A percentile compares a stretch with the other conserved stretches of the same genome.
phyloP scores from a whole-genome alignment of 2,888 invertebrate species.

The Platynereis dumerilii region DNA sequence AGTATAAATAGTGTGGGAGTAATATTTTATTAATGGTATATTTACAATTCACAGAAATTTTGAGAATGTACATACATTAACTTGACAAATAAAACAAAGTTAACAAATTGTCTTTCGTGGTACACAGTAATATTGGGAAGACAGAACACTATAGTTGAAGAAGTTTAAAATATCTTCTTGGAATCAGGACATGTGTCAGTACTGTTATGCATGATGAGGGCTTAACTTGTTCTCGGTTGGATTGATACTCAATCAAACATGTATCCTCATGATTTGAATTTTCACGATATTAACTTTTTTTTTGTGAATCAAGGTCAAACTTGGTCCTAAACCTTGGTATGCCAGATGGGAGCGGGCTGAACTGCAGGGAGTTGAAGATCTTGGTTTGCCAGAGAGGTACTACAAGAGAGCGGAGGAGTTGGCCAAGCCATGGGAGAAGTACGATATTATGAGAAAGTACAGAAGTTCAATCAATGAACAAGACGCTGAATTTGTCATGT shows the following conservation, averaged over 20 bases:
- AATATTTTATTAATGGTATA: slow-evolving; percentile 2
- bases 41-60: too few species aligned
- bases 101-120: not conserved
- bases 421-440: slow-evolving; percentile 79
- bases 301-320: slow-evolving; percentile 65
- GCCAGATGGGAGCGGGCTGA: slow-evolving; percentile 75
- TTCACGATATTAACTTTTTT: too few species aligned
- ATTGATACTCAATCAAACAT: too few species aligned
- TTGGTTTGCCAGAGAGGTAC: slow-evolving; percentile 43
- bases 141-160: too few species aligned
- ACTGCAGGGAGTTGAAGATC: slow-evolving; percentile 51
- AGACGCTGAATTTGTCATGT: slow-evolving; percentile 84
- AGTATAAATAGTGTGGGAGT: not conserved
- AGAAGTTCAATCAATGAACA: slow-evolving; percentile 85
- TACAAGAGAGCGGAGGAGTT: slow-evolving; percentile 66
- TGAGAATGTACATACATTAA: too few species aligned
- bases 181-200: too few species aligned
- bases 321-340: slow-evolving; percentile 82
- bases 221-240: too few species aligned
- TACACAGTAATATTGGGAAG: too few species aligned
- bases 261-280: too few species aligned
- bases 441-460: slow-evolving; percentile 92
- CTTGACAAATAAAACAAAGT: too few species aligned
- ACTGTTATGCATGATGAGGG: too few species aligned
- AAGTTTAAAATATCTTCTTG: too few species aligned